Conservation (phyloP, 2,888 invertebrate genomes). For the Carterocephalus palaemon region DNA sequence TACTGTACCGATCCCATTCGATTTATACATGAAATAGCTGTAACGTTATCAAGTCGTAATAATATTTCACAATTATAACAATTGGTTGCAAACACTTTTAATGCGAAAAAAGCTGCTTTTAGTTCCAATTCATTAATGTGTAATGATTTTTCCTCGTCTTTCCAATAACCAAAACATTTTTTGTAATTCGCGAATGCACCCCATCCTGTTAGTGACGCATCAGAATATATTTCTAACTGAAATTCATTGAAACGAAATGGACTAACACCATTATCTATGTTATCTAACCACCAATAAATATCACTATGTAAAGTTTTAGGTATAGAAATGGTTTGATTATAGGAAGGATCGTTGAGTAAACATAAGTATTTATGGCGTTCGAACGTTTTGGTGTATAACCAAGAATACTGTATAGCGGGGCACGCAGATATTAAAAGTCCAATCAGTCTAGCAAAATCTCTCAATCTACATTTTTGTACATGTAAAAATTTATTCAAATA, state of each 20-base stretch:
- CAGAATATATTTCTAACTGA: conserved; percentile 4
- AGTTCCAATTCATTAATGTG: conserved; percentile 28
- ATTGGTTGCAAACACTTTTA: conserved; percentile 15
- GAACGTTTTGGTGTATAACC: conserved; percentile 20
- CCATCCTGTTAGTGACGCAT: conserved; percentile 16
- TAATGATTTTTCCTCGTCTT: neutral
- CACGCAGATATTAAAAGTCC: conserved; percentile 17
- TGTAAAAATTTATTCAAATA: neutral
- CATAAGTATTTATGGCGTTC: conserved; percentile 13
- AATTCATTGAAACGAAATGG: neutral
- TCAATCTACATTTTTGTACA: conserved; percentile 4
- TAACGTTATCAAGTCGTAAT: conserved; percentile 20
- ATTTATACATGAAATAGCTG: conserved; percentile 26
- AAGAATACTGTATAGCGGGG: conserved; percentile 21
- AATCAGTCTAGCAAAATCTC: conserved; percentile 15
- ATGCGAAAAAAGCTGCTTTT: conserved; percentile 21
- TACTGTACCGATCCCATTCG: conserved; percentile 26
- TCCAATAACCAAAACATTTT: conserved; percentile 10
- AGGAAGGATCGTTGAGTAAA: neutral
- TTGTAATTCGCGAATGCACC: conserved; percentile 4
- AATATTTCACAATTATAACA: neutral
- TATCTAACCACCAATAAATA: neutral
- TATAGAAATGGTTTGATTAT: neutral
- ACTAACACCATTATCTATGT: neutral
- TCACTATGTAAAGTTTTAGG: neutral